Base-by-base conservation (phyloP, 2,113 vertebrate genomes). In the Stigmatopora nigra region DNA sequence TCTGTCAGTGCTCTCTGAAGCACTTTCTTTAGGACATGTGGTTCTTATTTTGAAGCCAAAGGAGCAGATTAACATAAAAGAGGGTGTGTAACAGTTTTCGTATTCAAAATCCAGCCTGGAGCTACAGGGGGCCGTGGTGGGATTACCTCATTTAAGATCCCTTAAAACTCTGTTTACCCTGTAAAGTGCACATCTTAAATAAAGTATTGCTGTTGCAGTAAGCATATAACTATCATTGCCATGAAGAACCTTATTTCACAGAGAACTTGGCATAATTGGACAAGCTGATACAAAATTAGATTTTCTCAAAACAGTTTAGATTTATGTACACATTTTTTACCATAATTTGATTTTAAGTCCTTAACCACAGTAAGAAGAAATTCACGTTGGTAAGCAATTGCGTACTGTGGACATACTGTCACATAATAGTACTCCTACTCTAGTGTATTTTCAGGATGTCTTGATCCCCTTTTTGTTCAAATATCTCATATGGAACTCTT, bases 31-130 rank as follows among this genome's bases (percentile, higher is more conserved):
- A 69, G 82, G 80, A 90, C 90, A 92, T 91, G 83, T 92, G 91
- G 86, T 91, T 91, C 88, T 85, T 88, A 92, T 92, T 92, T 86
- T 73, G 67, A 72, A 82, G 85, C 73, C 67, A 81, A 78, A 82
- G 67, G 79, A 82, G 80, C 71, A 84, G 85, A 90, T 91, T 90
- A 89, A 87, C 89, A 91, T 91, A 90, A 89, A 91, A 89, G 86
- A 88, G 82, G 84, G 86, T 82, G 88, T 86, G 82, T 76, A 78
- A 84, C 86, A 85, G 82, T 88, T 89, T 78, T 85, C 44, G 65
- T 76, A 88, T 88, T 87, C 78, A 86, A 82, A 82, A 78, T 66
- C 64, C 68, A 71, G 85, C 87, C 86, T 66, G 69, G 61, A 78
- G 84, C 79, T 62, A 65, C 71, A 78, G 81, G 79, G 82, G 78